These are phyloP conservation scores for Botia kubotai DNA, from an alignment of 2,797 vertebrate species.

Conservation along the genomic window DNA sequence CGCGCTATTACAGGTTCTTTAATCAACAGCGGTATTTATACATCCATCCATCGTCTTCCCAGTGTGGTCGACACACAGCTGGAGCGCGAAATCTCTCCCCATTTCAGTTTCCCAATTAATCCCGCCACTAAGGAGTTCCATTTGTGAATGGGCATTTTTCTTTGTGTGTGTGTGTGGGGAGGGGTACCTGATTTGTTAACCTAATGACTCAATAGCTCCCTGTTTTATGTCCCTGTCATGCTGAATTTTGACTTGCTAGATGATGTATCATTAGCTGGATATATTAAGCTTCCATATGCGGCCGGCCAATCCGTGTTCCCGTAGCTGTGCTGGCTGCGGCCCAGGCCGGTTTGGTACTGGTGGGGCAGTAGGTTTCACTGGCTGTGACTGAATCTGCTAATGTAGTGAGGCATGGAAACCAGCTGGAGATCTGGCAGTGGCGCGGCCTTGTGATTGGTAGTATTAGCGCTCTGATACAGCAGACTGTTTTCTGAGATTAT, in stretches of 20 bases:
- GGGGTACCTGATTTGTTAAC: conserved; percentile 13
- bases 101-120: conserved; percentile 21
- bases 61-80: conserved; percentile 30
- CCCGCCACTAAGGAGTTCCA: neutral
- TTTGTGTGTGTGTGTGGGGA: neutral
- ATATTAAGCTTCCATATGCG: conserved; percentile 14
- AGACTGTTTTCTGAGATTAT: conserved; percentile 60
- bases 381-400: conserved; percentile 46
- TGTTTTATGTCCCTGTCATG: conserved; percentile 3
- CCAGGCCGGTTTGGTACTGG: conserved; percentile 41
- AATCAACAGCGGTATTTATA: conserved; percentile 22
- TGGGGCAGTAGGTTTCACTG: conserved; percentile 47
- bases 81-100: conserved; percentile 25
- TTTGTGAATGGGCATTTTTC: neutral
- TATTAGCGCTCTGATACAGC: conserved; percentile 48
- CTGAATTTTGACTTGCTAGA: conserved; percentile 24
- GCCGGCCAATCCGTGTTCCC: conserved; percentile 21
- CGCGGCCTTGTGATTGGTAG: conserved; percentile 50
- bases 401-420: conserved; percentile 54
- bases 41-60: conserved; percentile 13
- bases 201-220: conserved; percentile 34
- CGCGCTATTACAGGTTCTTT: conserved; percentile 26
- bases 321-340: conserved; percentile 28
- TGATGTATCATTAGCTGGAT: conserved; percentile 25
- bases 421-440: conserved; percentile 55